A percentile compares a stretch with the other conserved stretches of the same genome.
These are phyloP conservation scores for Spondyliosoma cantharus DNA, from an alignment of 2,797 vertebrate genomes.

Conservation along the genomic window DNA sequence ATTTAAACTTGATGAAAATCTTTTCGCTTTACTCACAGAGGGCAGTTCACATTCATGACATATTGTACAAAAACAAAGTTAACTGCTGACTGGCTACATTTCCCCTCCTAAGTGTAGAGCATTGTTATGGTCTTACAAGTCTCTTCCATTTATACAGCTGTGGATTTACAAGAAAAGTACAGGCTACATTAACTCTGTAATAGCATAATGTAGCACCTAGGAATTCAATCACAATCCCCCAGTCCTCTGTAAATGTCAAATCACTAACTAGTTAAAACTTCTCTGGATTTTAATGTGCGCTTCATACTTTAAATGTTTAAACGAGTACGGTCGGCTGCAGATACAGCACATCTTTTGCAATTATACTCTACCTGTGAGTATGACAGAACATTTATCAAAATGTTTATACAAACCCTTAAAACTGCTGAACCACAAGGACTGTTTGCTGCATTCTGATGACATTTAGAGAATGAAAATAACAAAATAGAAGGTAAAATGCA, in stretches of 20 bases:
- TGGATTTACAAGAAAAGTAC: constrained; percentile 71
- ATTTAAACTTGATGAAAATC: constrained; percentile 65
- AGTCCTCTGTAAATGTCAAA: constrained; percentile 68
- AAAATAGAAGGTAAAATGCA: too few relatives aligned
- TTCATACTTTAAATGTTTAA: constrained; percentile 28
- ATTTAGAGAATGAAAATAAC: too few relatives aligned
- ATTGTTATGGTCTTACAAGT: constrained; percentile 56
- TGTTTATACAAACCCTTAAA: neutral
- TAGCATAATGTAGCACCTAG: constrained; percentile 59
- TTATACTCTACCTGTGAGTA: neutral
- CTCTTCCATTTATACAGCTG: constrained; percentile 73
- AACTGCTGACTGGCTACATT: constrained; percentile 45
- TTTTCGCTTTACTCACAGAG: constrained; percentile 37
- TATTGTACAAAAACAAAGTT: constrained; percentile 46
- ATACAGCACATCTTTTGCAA: constrained; percentile 5
- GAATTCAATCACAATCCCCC: constrained; percentile 63
- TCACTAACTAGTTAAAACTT: constrained; percentile 57
- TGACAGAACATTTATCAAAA: neutral
- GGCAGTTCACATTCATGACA: constrained; percentile 47
- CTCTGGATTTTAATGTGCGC: constrained; percentile 41
- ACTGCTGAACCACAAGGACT: too few relatives aligned
- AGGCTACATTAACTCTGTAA: constrained; percentile 70
- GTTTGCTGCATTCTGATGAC: too few relatives aligned
- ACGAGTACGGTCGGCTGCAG: neutral
- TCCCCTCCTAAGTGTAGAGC: constrained; percentile 44